Conservation (phyloP, 2,797 vertebrate species). For the Apodemus agrarius region DNA sequence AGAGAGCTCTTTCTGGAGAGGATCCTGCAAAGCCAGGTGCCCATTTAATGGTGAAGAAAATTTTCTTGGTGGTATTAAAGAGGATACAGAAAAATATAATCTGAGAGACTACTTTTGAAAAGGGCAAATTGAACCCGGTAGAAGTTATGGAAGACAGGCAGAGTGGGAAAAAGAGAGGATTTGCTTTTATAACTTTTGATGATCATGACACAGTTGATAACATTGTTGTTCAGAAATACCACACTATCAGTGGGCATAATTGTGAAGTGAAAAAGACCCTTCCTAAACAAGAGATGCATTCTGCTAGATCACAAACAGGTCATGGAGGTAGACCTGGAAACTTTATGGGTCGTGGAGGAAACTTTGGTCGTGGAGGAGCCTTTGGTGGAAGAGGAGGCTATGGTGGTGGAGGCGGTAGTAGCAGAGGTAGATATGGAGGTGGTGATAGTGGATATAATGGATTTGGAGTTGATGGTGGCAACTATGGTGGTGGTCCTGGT, state of each 20-base stretch:
- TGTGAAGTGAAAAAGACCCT: neutral
- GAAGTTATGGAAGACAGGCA: neutral
- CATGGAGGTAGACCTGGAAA: neutral
- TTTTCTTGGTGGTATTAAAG: neutral
- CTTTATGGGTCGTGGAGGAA: neutral
- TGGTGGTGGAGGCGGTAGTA: no score
- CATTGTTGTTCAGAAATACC: no score
- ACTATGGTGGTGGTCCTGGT: no score
- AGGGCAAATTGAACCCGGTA: neutral
- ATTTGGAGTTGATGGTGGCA: no score
- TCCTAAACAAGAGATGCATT: neutral
- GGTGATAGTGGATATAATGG: no score
- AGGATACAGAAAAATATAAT: neutral
- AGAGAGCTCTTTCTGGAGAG: conserved; percentile 98
- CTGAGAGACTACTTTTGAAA: neutral
- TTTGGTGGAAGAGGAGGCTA: no score
- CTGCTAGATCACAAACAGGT: neutral
- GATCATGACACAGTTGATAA: no score
- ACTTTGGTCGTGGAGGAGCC: neutral
- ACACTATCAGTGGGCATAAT: neutral
- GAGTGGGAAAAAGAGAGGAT: no score
- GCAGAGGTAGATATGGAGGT: no score
- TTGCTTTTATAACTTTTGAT: no score
- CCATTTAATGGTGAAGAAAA: neutral
- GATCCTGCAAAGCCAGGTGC: conserved; percentile 62